A percentile compares a stretch with the other conserved stretches of the same genome.
Evolutionary conservation across 1,140 invertebrate species (phyloP).

Genomic region (Drosophila lini): DNA sequence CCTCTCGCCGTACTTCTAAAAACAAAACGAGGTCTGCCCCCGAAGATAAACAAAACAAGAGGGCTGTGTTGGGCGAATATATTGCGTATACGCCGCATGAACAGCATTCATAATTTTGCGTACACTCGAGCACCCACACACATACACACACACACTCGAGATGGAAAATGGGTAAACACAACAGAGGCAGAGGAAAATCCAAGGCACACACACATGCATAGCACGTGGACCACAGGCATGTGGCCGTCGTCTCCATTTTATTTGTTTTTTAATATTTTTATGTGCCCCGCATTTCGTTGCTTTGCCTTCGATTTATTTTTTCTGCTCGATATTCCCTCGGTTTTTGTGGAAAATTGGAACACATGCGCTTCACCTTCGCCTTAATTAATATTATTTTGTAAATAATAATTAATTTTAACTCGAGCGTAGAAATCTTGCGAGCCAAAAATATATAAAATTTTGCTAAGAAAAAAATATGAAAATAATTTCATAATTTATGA

Average conservation of each 20-base stretch:
- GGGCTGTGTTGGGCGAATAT: constrained; percentile 26
- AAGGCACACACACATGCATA: constrained; percentile 27
- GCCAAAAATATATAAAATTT: constrained; percentile 44
- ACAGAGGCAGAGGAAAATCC: constrained; percentile 36
- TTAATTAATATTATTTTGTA: constrained; percentile 76
- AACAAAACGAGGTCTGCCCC: constrained; percentile 57
- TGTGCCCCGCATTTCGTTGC: constrained; percentile 49
- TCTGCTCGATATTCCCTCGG: constrained; percentile 19
- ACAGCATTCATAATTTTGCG: constrained; percentile 74
- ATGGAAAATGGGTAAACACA: constrained; percentile 74
- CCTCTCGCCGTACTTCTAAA: constrained; percentile 46
- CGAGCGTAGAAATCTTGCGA: constrained; percentile 24
- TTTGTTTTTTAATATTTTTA: constrained; percentile 76
- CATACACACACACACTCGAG: constrained; percentile 19
- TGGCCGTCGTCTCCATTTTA: constrained; percentile 52
- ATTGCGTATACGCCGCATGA: constrained; percentile 71
- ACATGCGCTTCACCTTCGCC: constrained; percentile 77
- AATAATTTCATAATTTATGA: constrained; percentile 41
- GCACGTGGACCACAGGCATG: constrained; percentile 57
- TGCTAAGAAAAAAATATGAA: constrained; percentile 21
- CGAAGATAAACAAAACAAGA: constrained; percentile 65
- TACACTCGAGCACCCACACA: constrained; percentile 22
- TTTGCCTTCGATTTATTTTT: constrained; percentile 34
- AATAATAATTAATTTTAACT: constrained; percentile 73
- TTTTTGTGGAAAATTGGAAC: constrained; percentile 56